Conservation (phyloP, 2,113 vertebrate genomes). For the Pleuronectes platessa region DNA sequence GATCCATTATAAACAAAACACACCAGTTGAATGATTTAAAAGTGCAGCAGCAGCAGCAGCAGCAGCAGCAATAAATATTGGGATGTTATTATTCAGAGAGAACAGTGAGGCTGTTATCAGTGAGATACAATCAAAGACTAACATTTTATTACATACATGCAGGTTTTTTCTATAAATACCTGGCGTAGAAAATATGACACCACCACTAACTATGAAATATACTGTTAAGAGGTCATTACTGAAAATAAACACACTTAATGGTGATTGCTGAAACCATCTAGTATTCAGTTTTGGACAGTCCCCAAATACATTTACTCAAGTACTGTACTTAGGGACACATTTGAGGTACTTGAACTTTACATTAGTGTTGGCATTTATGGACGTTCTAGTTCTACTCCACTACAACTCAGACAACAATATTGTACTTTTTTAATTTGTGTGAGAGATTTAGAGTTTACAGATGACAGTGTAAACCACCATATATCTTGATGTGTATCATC, state of each 20-base stretch:
- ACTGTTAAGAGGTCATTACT: not conserved
- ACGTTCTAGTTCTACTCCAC: too few relatives aligned
- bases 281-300: too few relatives aligned
- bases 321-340: too few relatives aligned
- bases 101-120: not conserved
- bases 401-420: too few relatives aligned
- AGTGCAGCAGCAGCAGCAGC: not conserved
- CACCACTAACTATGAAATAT: not conserved
- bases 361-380: too few relatives aligned
- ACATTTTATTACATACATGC: not conserved
- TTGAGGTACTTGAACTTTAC: too few relatives aligned
- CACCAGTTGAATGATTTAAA: not conserved
- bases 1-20: not conserved
- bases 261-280: not conserved
- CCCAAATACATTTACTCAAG: too few relatives aligned
- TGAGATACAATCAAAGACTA: not conserved
- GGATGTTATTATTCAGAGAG: too few relatives aligned
- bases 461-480: too few relatives aligned
- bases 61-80: not conserved
- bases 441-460: too few relatives aligned
- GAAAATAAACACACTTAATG: not conserved
- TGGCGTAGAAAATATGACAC: not conserved
- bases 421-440: too few relatives aligned
- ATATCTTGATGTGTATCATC: too few relatives aligned
- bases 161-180: not conserved